Base-by-base conservation (phyloP, 2,888 invertebrate genomes). In the Cataglyphis livida region DNA sequence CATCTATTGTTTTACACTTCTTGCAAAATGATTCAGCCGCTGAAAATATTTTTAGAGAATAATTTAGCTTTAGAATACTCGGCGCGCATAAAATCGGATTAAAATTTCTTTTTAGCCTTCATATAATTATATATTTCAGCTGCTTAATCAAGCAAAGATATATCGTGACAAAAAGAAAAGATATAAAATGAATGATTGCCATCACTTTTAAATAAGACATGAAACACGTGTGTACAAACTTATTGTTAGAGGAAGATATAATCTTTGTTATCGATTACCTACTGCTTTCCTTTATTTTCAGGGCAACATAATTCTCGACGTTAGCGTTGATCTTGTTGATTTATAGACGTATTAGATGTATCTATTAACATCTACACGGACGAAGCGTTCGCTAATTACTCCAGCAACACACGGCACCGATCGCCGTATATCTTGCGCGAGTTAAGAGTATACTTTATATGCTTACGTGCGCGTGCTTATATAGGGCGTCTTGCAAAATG, bases 341-440 rank as follows among this genome's bases (percentile, higher is more conserved):
- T 78, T 76, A 78, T 78, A 44, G 62, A 71, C 59, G n/a, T 65
- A 68, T 79, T 82, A 83, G 86, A 88, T 84, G 70, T 83, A 82
- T 89, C 82, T 88, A 86, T 89, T 88, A 89, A 71, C 86, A 84
- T 84, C 65, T 51, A 59, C 44, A 61, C 81, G 65, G 65, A 73
- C 57, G 73, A 64, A 35, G 57, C 65, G 75, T 64, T 62, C 62
- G 88, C 86, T 89, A 89, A 89, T 89, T 89, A 84, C 84, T 51
- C 82, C 64, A 54, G 83, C 73, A 81, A 83, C 66, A 64, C 73
- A 68, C 66, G 70, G 64, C 66, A 78, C 65, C 85, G 78, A 82
- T 87, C 82, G 78, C 48, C 73, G 57, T 70, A 68, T 75, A 78
- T 74, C 78, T 75, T 71, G 64, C 83, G 64, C 62, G 66, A 74